Conservation (phyloP, 2,113 vertebrate species). For the Sphyrna mokarran region DNA sequence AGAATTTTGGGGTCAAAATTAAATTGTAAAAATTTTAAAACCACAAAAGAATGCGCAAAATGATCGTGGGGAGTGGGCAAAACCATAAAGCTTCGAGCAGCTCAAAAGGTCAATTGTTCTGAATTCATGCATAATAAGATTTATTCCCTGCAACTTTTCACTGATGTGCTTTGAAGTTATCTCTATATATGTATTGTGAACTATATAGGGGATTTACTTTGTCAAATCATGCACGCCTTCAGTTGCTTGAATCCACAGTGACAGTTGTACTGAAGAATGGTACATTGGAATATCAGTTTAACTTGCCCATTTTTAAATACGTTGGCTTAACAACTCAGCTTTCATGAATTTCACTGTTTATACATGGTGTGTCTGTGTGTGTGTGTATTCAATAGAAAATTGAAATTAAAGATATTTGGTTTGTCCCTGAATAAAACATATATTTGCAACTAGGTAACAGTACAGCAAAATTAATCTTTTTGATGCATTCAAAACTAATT, state of each 20-base stretch:
- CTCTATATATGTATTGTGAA: not conserved
- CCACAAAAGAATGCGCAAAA: not conserved
- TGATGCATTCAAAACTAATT: slow-evolving; percentile 9
- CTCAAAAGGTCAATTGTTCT: not conserved
- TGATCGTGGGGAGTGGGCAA: not conserved
- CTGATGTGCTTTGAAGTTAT: not conserved
- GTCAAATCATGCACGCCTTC: not conserved
- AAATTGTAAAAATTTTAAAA: not conserved
- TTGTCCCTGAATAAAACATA: not conserved
- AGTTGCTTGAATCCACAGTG: not conserved
- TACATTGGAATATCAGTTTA: not conserved
- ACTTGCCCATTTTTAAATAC: not conserved
- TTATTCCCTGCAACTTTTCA: not conserved
- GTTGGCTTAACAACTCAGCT: not conserved
- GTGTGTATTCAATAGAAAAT: not conserved
- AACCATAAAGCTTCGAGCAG: too few relatives aligned
- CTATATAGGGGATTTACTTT: not conserved
- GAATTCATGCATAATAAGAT: not conserved
- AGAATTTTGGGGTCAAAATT: not conserved
- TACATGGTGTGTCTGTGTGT: not conserved
- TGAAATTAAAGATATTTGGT: not conserved
- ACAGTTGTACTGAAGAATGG: not conserved
- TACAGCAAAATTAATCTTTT: slow-evolving; percentile 10
- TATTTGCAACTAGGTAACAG: not conserved
- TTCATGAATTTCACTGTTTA: not conserved